Evolutionary conservation across 2,888 invertebrate genomes (phyloP), one percentile per base, ranked within the genome.

Genomic region (Helicoverpa assulta): DNA sequence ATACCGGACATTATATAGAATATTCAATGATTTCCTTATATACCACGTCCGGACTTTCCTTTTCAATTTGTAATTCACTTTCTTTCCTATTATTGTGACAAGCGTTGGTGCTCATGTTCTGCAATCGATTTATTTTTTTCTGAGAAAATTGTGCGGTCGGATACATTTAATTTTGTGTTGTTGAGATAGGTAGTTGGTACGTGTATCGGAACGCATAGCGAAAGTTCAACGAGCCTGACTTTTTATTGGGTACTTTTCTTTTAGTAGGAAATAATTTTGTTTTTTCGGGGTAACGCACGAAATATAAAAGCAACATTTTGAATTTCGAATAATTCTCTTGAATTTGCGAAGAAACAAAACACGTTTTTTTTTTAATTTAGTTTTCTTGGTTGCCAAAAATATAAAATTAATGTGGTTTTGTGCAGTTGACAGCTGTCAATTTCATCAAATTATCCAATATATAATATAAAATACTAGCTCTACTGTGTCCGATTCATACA

Each of bases 31-130:
- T 78, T 78, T 78, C 77, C 80, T 78, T 76, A 76, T 63, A 53
- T 62, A 73, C 55, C 68, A 76, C 73, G 78, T 78, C 73, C 70
- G 71, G 53, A 85, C 85, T 85, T 85, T 85, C 85, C 61, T 71
- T 84, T 81, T 85, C 84, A 78, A 81, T 82, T 71, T 78, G 63
- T 61, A 60, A 76, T 84, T 83, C 84, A 83, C 84, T 84, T 85
- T 83, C 85, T 81, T 81, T 83, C 63, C 64, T 79, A 83, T 81
- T 79, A 84, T 70, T 76, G 78, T 76, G 83, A 80, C 74, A 76
- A 74, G 70, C 59, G 4, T 47, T 47, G 47, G 65, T 60, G 37
- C 63, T 63, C 67, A 76, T 74, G 78, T 68, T 75, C 66, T 51
- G 67, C 37, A 70, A 75, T 71, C 69, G 68, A 81, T 79, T 82